Conservation (phyloP, 2,797 vertebrate species). For the Poeciliopsis presidionis region DNA sequence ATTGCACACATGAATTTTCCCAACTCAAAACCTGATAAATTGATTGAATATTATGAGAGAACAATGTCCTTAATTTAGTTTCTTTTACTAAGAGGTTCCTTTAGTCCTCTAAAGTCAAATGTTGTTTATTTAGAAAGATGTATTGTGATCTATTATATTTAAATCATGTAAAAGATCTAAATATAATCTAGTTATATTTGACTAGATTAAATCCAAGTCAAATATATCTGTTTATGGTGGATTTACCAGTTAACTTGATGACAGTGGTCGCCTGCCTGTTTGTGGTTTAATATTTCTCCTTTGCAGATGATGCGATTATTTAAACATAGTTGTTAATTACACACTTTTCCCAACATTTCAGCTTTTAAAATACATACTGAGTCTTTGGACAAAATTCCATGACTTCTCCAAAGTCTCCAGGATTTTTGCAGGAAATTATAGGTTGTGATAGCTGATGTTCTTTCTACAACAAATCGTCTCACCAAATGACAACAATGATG, state of each 20-base stretch:
- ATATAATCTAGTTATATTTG: too few relatives aligned
- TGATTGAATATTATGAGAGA: not conserved
- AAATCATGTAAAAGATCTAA: too few relatives aligned
- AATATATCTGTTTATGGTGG: not conserved
- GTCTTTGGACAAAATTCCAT: not conserved
- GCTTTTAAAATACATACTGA: not conserved
- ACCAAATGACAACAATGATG: not conserved
- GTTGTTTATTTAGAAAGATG: not conserved
- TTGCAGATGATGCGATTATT: not conserved
- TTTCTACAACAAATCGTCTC: not conserved
- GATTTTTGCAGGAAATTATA: too few relatives aligned
- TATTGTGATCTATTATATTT: not conserved
- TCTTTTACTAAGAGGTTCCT: not conserved
- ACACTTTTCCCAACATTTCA: not conserved
- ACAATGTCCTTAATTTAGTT: not conserved
- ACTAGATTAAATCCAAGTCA: not conserved
- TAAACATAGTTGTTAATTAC: not conserved
- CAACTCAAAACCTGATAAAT: not conserved
- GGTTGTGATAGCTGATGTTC: not conserved
- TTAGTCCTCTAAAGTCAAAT: not conserved
- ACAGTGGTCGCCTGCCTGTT: not conserved
- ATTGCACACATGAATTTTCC: not conserved
- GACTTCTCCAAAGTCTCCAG: not conserved
- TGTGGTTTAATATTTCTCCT: not conserved
- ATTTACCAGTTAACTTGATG: not conserved